Base-by-base conservation (phyloP, 2,888 invertebrate genomes). In the Physocephala rufipes region DNA sequence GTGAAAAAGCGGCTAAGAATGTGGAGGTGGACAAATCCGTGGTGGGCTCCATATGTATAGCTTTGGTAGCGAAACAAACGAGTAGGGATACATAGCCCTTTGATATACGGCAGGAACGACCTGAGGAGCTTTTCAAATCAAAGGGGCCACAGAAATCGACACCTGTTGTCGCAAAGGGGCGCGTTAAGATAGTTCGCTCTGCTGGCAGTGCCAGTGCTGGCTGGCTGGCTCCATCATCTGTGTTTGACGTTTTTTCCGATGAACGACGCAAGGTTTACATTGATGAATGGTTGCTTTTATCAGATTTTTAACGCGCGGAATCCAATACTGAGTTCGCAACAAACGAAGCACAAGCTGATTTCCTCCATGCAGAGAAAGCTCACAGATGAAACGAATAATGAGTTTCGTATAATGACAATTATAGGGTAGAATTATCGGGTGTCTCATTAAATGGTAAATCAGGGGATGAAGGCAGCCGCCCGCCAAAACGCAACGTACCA, bases 81-180 rank as follows among this genome's bases (percentile, higher is more conserved):
- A 76, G 73, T 2, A 76, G 49, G 36, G 72, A 73, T 0, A 73
- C 74, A 36, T 74, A 76, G 7, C 74, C 71, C 58, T 73, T 73
- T 0, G 74, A 72, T 4, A 73, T 67, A 1, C 66, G 67, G 51
- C 73, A 74, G 0, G 55, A 55, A 36, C 73, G 45, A 2, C 71
- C 74, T 1, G 49, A 4, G 49, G 5, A 19, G n/a, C 4, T 49
- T 1, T 49, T n/a, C n/a, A 49, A 16, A 49, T 49, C 49, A 19
- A 49, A 49, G 16, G 49, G 2, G 5, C 49, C 49, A 49, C 16
- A 15, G 49, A 49, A 49, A 13, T 49, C 49, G 13, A 49, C 4
- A 49, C 2, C 49, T 15, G 49, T 49, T 15, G 49, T n/a, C 1
- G 49, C 49, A 3, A 49, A 49, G 19, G 49, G 49, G 49, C 49